Evolutionary conservation across 2,888 invertebrate genomes (phyloP), one percentile per base, ranked within the genome.

Genomic region (Diadegma fenestrale): DNA sequence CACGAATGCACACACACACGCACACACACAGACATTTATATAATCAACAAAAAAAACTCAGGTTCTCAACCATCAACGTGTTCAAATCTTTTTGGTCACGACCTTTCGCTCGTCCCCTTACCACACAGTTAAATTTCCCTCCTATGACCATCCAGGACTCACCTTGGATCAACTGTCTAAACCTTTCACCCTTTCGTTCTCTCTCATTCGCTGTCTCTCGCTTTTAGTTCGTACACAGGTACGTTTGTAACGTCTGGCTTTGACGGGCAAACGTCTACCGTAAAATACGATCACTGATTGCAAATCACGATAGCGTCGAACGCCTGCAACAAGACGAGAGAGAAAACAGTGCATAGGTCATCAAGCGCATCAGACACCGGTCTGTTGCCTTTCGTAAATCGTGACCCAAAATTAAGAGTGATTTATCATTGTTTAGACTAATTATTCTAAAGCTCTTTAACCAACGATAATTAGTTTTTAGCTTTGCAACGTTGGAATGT

Each of bases 271-370:
- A 80, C 79, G 84, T 84, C 84, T 73, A 71, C 75, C 78, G 80
- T 87, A 81, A 87, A 87, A 84, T 87, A 87, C 82, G 86, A 64
- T 82, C 68, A 17, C 63, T 79, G 87, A 87, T 87, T 77, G 69
- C 82, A 77, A 63, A 43, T 8, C 22, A 7, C 63, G 85, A 87
- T 86, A 84, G 75, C 33, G 63, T 37, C 41, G 12, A 26, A 75
- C 43, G 69, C 22, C 26, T 45, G 72, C 48, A 58, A 71, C 75
- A 26, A 66, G 54, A 41, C 51, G 43, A 71, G 75, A 73, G 69
- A 41, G 77, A 73, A 75, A 64, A 43, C 45, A 41, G 43, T 37
- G 51, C 73, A 41, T 33, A 61, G 45, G 30, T 71, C 71, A 64
- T 58, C 61, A 41, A 45, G 37, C 10, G 63, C 54, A 77, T 66